Conservation (phyloP, 2,797 vertebrate species). For the Acanthiza pusilla region DNA sequence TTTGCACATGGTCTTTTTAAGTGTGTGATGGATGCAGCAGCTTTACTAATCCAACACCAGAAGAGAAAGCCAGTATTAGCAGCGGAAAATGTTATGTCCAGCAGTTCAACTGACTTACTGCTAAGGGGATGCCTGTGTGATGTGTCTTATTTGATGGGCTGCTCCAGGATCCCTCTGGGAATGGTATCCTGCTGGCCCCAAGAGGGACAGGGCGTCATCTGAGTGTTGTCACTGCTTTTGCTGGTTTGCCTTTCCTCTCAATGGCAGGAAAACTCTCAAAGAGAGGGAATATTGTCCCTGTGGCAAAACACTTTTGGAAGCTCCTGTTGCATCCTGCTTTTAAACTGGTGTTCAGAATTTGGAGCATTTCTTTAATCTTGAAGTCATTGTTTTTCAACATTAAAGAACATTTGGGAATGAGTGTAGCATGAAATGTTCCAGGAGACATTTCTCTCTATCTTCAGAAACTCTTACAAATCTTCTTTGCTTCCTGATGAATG, state of each 20-base stretch:
- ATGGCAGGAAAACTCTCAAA: not conserved
- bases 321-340: not conserved
- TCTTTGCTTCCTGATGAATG: not conserved
- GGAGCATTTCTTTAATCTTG: not conserved
- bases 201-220: not conserved
- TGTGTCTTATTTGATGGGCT: not conserved
- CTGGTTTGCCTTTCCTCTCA: not conserved
- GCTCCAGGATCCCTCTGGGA: not conserved
- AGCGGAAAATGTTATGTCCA: not conserved
- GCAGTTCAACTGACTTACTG: not conserved
- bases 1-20: constrained; percentile 18
- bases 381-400: not conserved
- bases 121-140: not conserved
- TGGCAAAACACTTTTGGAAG: not conserved
- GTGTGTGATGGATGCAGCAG: not conserved
- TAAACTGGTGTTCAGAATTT: not conserved
- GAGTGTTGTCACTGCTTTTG: not conserved
- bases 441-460: not conserved
- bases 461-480: not conserved
- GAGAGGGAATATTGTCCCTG: not conserved
- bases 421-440: not conserved
- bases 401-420: not conserved
- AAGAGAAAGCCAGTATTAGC: not conserved
- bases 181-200: not conserved
- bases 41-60: constrained; percentile 16